Base-by-base conservation (phyloP, 1,140 invertebrate genomes). In the Mya arenaria region DNA sequence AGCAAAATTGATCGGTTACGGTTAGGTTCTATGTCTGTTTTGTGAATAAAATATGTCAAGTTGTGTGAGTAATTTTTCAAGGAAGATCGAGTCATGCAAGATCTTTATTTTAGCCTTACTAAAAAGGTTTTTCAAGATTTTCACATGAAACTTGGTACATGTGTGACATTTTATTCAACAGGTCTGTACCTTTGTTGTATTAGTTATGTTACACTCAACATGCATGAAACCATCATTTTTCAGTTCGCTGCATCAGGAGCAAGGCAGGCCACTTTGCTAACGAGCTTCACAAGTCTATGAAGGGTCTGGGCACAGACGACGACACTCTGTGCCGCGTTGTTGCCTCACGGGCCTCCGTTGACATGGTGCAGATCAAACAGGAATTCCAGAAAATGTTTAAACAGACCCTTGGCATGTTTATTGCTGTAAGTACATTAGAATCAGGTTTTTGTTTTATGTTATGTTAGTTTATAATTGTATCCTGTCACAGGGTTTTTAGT, bases 341-440 rank as follows among this genome's bases (percentile, higher is more conserved):
- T 71, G 93, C 94, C 8, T 91, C 92, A 0, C 77, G 92, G 52
- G 91, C 91, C 84, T 93, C 94, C 84, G 89, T 94, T 1, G 94
- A 94, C 86, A 93, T 94, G 94, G 92, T 90, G 36, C 93, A 94
- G 84, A 94, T 94, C 63, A 94, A 94, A 82, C 82, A 91, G 25
- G 93, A 92, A 55, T 94, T 93, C 86, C 91, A 94, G 74, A 89
- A 85, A 28, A 80, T 84, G 36, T 93, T 88, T 84, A 86, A 87
- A 17, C 85, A 92, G 74, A 78, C 87, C 3, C 82, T 92, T 58
- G 91, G 89, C 52, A 77, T 81, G 13, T 92, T 92, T 65, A 86
- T 91, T 36, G 88, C 88, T 66, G 92, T 92, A 81, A 85, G 89
- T 86, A 68, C 28, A 23, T 13, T 34, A 4, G 17, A 1, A 17